Base-by-base conservation (phyloP, 2,113 vertebrate genomes). In the Zootoca vivipara region DNA sequence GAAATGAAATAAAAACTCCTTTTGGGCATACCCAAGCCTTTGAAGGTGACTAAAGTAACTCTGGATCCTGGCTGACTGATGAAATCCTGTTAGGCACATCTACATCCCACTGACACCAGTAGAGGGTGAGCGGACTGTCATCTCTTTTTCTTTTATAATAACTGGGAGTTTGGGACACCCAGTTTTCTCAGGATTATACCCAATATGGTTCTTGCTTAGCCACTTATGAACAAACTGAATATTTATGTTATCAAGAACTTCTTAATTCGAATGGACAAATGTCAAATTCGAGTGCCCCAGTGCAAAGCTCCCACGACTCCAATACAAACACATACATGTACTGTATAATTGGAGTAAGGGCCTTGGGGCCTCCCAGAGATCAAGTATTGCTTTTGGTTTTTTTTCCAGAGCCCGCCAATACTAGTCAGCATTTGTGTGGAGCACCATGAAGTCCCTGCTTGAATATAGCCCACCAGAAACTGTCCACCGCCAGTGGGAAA, bases 241-340 rank as follows among this genome's bases (percentile, higher is more conserved):
- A 16, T 74, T 40, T 86, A 67, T 15, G 46, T 46, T 87, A 85
- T 85, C 73, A 62, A 33, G 4, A 58, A 67, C n/a, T n/a, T 24
- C 87, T 89, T 83, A 33, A 0, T 82, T 92, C 62, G 83, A 72
- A 64, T 58, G 82, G 88, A 35, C 30, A 35, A 16, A 24, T 16
- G 91, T 67, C 46, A 83, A 65, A 82, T 77, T 67, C 8, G 22
- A 83, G 9, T 35, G n/a, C 13, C 10, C 24, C 30, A 67, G 2
- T 52, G 13, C 24, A 35, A 24, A 88, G 15, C 24, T 88, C 58
- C 7, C 26, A 40, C 8, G 69, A 16, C 5, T 33, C 56, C 30
- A 74, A 62, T 24, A 30, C 5, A 65, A 24, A 28, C 13, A n/a
- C 38, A 28, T 2, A 52, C 46, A 52, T 52, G 46, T 62, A 20